Base-by-base conservation (phyloP, 2,797 vertebrate genomes). In the Karalla daura region DNA sequence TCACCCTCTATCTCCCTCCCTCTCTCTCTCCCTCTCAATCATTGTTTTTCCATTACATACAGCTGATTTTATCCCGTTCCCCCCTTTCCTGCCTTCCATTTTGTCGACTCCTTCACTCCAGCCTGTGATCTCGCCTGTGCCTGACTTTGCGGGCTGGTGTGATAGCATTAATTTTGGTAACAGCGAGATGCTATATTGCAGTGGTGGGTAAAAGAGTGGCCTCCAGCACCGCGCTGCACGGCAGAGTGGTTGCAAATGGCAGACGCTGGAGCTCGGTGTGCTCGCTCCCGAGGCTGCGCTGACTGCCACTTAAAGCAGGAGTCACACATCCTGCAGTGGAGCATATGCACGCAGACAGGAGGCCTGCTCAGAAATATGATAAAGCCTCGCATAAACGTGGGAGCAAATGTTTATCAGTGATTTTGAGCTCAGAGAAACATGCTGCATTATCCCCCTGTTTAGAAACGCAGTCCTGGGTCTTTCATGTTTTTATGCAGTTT, bases 141-240 rank as follows among this genome's bases (percentile, higher is more conserved):
- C 21, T 58, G 30, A 12, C 27, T 74, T 79, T 52, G 66, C 37
- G 2, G 14, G 41, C 13, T 17, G 32, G 55, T 69, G 72, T 59
- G 74, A 85, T 70, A 63, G 62, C 71, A 33, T 78, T 84, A 58
- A 63, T 70, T 73, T 64, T 37, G 46, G 69, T 64, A 79, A 82
- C 73, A 74, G 41, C 52, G 53, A 74, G 43, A 53, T 44, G 66
- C 63, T 60, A 15, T 58, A 70, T 73, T 76, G 53, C 77, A 75
- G 64, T 41, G 58, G 58, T 49, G 58, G 58, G 53, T 74, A 77
- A 84, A 76, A 73, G 74, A 61, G 45, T 74, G 79, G 68, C 87
- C 78, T 79, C 35, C 58, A 80, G 74, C 72, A 39, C 37, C 3
- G 17, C 63, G 55, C 62, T 62, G 66, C 76, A 61, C 46, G 53